A percentile compares a stretch with the other conserved stretches of the same genome.
These are phyloP conservation scores for Neosalanx taihuensis DNA, from an alignment of 2,797 vertebrate species.

Conservation along the genomic window DNA sequence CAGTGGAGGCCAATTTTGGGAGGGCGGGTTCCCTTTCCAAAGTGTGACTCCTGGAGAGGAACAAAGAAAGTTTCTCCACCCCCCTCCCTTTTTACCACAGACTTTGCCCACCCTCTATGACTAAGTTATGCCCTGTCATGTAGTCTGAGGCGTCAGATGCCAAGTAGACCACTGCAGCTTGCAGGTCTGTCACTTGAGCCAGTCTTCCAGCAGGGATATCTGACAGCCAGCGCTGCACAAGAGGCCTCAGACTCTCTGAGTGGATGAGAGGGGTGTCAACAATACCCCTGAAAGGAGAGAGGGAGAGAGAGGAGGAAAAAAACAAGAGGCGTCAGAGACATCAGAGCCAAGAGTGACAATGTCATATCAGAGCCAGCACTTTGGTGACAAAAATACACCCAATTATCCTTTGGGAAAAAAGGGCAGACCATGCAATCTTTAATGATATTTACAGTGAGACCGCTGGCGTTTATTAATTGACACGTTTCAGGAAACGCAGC, in stretches of 20 bases:
- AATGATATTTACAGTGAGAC: slow-evolving; percentile 61
- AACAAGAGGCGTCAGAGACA: slow-evolving; percentile 68
- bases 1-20: background rate
- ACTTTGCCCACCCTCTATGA: slow-evolving; percentile 88
- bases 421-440: slow-evolving; percentile 53
- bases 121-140: slow-evolving; percentile 91
- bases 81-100: slow-evolving; percentile 70
- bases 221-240: slow-evolving; percentile 81
- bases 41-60: slow-evolving; percentile 31
- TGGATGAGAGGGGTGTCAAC: slow-evolving; percentile 85
- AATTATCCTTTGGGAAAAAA: slow-evolving; percentile 68
- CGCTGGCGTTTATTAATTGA: slow-evolving; percentile 51
- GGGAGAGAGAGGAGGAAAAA: slow-evolving; percentile 26
- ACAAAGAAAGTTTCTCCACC: slow-evolving; percentile 35
- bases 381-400: slow-evolving; percentile 74
- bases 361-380: slow-evolving; percentile 66
- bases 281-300: slow-evolving; percentile 77
- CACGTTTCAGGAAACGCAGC: slow-evolving; percentile 44
- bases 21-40: slow-evolving; percentile 31
- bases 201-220: slow-evolving; percentile 83
- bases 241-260: slow-evolving; percentile 77
- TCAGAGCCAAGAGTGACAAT: slow-evolving; percentile 73
- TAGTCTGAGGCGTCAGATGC: slow-evolving; percentile 84
- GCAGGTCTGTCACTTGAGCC: slow-evolving; percentile 85
- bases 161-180: slow-evolving; percentile 85